Base-by-base conservation (phyloP, 92 coral and sea anemone species). In the Zoanthus sociatus region DNA sequence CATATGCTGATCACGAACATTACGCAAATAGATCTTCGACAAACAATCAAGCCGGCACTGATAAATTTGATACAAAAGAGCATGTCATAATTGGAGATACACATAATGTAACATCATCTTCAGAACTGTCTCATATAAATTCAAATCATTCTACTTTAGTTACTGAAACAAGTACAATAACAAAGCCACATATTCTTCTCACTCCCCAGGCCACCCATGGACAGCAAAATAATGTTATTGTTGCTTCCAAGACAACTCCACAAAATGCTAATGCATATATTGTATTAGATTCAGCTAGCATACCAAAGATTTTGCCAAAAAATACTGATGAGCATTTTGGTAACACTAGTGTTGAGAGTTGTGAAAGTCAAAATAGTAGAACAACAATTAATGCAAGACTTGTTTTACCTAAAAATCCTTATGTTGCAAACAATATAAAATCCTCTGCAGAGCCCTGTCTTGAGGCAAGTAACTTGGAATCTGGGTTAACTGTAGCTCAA, bases 371-470 rank as follows among this genome's bases (percentile, higher is more conserved):
- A 42, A 26, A 21, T 64, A 48, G 14, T n/a, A 45, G 48, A 61
- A n/a, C 84, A 64, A 44, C 73, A 17, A 61, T 63, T 44, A 79
- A 79, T 63, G 84, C 84, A 61, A 63, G 84, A 79, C 73, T 79
- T 20, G 44, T 79, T 79, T 55, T 79, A 53, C 8, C 58, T 2
- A 6, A 53, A 53, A 53, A 53, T 53, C 8, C 58, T 53, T 53
- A 6, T 53, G 4, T 6, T 53, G 58, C 58, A 2, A 53, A 53
- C 58, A 2, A 2, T 53, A 53, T 53, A 53, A 53, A 53, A 53
- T 53, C 58, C 58, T 53, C 58, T 2, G 58, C 58, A 53, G 8
- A 53, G 58, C 58, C 58, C 58, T 53, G 58, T 6, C 8, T 53
- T 53, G 58, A 53, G 58, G 58, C 58, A 53, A 53, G 58, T 53